phyloP scores from a whole-genome alignment of 2,797 vertebrate species.

The Delichon dasypus region DNA sequence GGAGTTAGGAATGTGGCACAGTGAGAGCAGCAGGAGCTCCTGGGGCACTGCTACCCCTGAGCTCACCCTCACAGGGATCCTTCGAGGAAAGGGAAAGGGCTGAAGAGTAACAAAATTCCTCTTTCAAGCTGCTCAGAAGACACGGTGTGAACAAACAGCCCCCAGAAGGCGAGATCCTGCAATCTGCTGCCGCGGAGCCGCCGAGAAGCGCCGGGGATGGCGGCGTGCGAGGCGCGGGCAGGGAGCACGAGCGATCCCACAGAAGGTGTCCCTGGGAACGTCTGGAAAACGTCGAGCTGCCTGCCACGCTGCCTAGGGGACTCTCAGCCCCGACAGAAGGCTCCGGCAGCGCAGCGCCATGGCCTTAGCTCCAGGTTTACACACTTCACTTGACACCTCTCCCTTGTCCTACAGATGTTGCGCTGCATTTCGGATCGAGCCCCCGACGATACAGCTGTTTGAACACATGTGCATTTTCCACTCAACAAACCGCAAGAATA shows the following conservation, averaged over 20 bases:
- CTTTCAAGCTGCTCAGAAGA: constrained; percentile 25
- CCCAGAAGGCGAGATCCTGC: neutral
- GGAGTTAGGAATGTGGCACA: accelerated
- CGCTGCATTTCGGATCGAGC: neutral
- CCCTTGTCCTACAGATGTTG: constrained; percentile 31
- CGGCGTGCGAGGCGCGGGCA: neutral
- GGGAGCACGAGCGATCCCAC: neutral
- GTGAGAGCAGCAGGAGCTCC: neutral
- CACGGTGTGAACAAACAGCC: neutral
- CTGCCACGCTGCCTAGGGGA: neutral
- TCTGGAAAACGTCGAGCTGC: neutral
- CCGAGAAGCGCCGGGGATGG: neutral
- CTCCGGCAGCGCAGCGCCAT: neutral
- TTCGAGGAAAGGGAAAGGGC: neutral
- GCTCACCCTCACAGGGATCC: neutral
- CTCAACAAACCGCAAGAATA: constrained; percentile 44
- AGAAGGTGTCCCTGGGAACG: neutral
- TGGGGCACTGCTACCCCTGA: accelerated
- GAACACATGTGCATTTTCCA: constrained; percentile 61
- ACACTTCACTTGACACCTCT: constrained; percentile 53
- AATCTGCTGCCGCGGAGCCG: neutral
- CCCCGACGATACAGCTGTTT: constrained; percentile 44
- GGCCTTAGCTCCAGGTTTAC: neutral
- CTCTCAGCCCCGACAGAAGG: neutral
- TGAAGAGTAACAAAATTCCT: neutral